A percentile compares a stretch with the other conserved stretches of the same genome.
Conservation (phyloP, 2,888 invertebrate species). For the Pseudoips prasinana region DNA sequence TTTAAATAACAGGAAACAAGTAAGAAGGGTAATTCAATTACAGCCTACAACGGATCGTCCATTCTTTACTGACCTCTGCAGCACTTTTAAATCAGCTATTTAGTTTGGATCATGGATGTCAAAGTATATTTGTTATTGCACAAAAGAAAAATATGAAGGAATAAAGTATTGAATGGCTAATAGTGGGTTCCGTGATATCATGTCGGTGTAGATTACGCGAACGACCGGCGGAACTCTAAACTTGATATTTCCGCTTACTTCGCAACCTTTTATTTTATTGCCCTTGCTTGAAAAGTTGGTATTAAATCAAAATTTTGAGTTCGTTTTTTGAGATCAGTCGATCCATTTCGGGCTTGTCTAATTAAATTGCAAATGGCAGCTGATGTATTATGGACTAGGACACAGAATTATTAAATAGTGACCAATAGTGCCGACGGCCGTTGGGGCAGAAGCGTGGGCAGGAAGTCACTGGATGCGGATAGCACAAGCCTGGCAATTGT, state of each 20-base stretch:
- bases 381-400: no score
- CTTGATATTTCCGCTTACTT: slow-evolving; percentile 61
- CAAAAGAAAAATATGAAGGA: slow-evolving; percentile 36
- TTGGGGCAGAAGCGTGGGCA: no score
- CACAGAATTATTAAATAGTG: no score
- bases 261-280: slow-evolving; percentile 20
- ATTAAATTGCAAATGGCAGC: no score
- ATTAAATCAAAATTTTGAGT: no score
- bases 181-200: slow-evolving; percentile 61
- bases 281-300: neutral
- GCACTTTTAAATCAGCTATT: neutral
- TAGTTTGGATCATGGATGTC: slow-evolving; percentile 4
- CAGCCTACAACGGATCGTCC: slow-evolving; percentile 37
- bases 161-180: slow-evolving; percentile 46
- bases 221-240: slow-evolving; percentile 53
- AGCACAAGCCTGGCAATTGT: no score
- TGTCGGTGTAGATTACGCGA: slow-evolving; percentile 60
- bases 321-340: no score
- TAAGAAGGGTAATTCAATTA: slow-evolving; percentile 66
- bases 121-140: slow-evolving; percentile 22
- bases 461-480: no score
- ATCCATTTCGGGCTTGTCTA: no score
- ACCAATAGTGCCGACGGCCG: no score
- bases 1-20: slow-evolving; percentile 58
- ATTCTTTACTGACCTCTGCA: slow-evolving; percentile 33